phyloP scores from a whole-genome alignment of 2,113 vertebrate genomes.

The Nettapus auritus region DNA sequence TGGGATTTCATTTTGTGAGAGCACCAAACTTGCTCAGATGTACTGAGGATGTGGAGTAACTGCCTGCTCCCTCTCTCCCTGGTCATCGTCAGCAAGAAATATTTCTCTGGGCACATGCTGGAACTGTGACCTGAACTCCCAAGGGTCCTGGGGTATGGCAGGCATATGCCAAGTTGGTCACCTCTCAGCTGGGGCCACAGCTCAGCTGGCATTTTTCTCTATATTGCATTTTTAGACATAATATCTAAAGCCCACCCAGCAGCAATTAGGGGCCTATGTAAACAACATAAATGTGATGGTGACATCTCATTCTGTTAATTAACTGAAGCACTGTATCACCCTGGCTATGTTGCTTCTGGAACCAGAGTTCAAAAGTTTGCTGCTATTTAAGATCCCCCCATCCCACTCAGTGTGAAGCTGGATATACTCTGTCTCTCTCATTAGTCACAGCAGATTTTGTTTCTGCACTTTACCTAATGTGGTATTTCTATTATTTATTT shows the following conservation, averaged over 20 bases:
- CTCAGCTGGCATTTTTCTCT: not conserved
- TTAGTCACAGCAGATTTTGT: not conserved
- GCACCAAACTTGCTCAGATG: not conserved
- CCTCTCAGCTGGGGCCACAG: not conserved
- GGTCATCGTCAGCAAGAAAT: not conserved
- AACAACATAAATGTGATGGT: not conserved
- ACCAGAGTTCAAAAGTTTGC: not conserved
- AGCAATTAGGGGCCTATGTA: not conserved
- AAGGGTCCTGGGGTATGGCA: not conserved
- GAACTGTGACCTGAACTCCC: not conserved
- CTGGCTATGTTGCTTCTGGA: not conserved
- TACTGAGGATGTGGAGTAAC: not conserved
- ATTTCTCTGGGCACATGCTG: not conserved
- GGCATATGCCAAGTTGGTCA: not conserved
- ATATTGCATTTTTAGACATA: not conserved
- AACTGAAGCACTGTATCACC: not conserved
- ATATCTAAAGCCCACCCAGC: not conserved
- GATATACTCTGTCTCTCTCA: not conserved
- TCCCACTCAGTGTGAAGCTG: not conserved
- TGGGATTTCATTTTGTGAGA: not conserved
- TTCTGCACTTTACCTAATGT: not conserved
- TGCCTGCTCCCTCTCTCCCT: not conserved
- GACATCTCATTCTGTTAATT: conserved; percentile 18
- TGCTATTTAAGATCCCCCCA: not conserved
- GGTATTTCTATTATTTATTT: conserved; percentile 38